Base-by-base conservation (phyloP, 2,113 vertebrate genomes). In the Nerophis ophidion region DNA sequence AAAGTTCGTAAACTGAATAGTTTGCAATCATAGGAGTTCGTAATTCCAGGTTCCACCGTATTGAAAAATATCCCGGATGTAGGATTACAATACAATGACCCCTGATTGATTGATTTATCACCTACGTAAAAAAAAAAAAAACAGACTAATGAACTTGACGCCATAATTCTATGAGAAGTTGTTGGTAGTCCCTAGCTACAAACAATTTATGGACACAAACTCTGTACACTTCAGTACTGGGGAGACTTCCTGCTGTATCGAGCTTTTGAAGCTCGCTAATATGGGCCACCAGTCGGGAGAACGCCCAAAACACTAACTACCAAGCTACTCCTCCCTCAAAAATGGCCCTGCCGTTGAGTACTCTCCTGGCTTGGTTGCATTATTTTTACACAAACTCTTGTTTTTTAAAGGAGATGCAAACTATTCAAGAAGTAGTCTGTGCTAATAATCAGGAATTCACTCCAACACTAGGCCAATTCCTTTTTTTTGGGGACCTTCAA, bases 231-330 rank as follows among this genome's bases (percentile, higher is more conserved):
- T 76, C 73, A 70, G 51, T 72, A 75, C 71, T 71, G 75, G 70
- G 68, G 78, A 78, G 79, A 77, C 68, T 59, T 80, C 80, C 87
- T 79, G 85, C 83, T 81, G 81, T 63, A 81, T 68, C 35, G 54
- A 34, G 60, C 70, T 83, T 90, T 89, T 90, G 83, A 90, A 86
- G 86, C 81, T 55, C n/a, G 81, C 55, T 60, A 75, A 88, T 86
- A 70, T 90, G 85, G 86, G 86, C 82, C 86, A 83, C 64, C 74
- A 81, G 68, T 77, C 46, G 77, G 84, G 87, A 90, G 86, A 86
- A 77, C 68, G 35, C 79, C 79, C 55, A 74, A 44, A 72, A 71
- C 70, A 58, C 66, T 63, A 77, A 83, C 76, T 73, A 81, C 71
- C 57, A 70, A 70, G 60, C 63, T 74, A 61, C 70, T 79, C 72